These are phyloP conservation scores for Limnodromus scolopaceus DNA, from an alignment of 2,797 vertebrate species.

Conservation along the genomic window DNA sequence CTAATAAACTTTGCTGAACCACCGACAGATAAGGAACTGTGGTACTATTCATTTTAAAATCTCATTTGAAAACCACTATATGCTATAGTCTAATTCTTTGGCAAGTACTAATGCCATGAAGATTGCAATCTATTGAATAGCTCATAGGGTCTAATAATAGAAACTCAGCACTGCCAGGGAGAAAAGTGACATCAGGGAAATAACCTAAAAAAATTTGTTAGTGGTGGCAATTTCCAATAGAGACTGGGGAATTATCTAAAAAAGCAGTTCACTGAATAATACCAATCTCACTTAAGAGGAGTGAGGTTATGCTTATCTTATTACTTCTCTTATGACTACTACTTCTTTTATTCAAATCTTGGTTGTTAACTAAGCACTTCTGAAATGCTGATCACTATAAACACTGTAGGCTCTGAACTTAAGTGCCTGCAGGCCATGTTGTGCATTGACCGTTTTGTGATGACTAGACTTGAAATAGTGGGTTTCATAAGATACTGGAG, in stretches of 20 bases:
- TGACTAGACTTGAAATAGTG: background rate
- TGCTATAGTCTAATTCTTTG: background rate
- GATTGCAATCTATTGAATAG: background rate
- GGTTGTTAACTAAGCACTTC: background rate
- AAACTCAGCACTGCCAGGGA: background rate
- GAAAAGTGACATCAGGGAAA: background rate
- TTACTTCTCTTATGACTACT: background rate
- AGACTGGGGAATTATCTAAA: background rate
- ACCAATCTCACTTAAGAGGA: background rate
- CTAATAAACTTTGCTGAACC: background rate
- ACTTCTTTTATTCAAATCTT: background rate
- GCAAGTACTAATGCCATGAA: background rate
- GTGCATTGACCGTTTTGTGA: conserved; percentile 6
- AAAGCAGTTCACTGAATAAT: background rate
- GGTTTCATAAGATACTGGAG: background rate
- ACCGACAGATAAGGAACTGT: background rate
- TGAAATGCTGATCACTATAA: background rate
- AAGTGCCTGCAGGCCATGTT: background rate
- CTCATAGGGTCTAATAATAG: background rate
- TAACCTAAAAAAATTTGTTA: background rate
- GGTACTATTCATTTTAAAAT: background rate
- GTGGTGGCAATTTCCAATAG: background rate
- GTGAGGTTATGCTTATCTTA: background rate
- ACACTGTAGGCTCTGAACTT: background rate
- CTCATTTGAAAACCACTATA: background rate